A percentile compares a stretch with the other conserved stretches of the same genome.
Conservation (phyloP, 2,797 vertebrate species). For the Zalophus californianus region DNA sequence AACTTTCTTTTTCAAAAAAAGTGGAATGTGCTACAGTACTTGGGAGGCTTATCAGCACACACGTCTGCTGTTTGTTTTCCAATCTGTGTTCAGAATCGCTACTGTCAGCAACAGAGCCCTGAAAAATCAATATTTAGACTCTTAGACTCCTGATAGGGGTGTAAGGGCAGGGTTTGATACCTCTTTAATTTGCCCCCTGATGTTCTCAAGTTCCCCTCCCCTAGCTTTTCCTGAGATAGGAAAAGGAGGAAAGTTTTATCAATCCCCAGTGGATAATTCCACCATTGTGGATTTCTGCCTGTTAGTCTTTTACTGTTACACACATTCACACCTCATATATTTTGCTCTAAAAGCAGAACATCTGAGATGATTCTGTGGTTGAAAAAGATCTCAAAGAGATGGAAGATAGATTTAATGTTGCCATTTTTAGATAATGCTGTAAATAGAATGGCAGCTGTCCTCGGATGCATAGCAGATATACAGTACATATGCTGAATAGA, state of each 20-base stretch:
- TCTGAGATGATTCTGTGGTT: slow-evolving; percentile 78
- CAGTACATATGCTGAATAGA: slow-evolving; percentile 72
- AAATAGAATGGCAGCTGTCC: slow-evolving; percentile 83
- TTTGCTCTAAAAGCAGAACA: slow-evolving; percentile 82
- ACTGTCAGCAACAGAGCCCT: slow-evolving; percentile 27
- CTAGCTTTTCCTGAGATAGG: slow-evolving; percentile 21
- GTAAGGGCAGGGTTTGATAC: slow-evolving; percentile 53
- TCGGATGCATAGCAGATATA: slow-evolving; percentile 75
- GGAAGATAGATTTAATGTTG: slow-evolving; percentile 78
- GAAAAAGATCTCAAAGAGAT: slow-evolving; percentile 81
- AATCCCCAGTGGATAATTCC: slow-evolving; percentile 60
- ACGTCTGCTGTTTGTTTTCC: slow-evolving; percentile 57
- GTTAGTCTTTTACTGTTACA: slow-evolving; percentile 79
- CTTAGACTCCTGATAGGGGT: slow-evolving; percentile 23
- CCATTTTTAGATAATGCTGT: slow-evolving; percentile 80
- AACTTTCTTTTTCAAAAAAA: slow-evolving; percentile 76
- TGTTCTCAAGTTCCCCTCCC: slow-evolving; percentile 52
- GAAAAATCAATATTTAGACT: slow-evolving; percentile 75
- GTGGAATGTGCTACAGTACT: slow-evolving; percentile 42
- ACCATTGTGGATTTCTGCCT: slow-evolving; percentile 70
- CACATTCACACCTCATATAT: slow-evolving; percentile 63
- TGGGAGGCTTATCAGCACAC: slow-evolving; percentile 71
- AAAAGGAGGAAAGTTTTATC: slow-evolving; percentile 54
- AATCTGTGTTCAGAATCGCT: slow-evolving; percentile 14
- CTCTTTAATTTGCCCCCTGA: slow-evolving; percentile 67